Evolutionary conservation across 1,140 invertebrate species (phyloP).

Genomic region (Aricia agestis): DNA sequence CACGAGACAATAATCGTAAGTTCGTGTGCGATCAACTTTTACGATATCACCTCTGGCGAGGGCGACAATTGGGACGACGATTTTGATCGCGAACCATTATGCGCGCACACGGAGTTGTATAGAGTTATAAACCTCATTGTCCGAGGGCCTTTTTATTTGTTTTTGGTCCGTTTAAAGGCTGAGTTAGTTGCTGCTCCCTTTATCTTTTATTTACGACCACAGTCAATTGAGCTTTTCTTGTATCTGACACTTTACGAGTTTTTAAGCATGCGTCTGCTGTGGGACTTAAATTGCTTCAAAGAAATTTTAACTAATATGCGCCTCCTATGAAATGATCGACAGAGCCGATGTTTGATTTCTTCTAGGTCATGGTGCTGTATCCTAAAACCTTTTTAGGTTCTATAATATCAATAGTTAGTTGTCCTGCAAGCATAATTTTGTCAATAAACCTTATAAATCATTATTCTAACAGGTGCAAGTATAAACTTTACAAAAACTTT

Average conservation of each 20-base stretch:
- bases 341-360: background rate
- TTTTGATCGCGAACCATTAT: conserved; percentile 59
- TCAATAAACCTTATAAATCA: too few species aligned
- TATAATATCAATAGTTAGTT: too few species aligned
- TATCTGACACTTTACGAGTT: conserved; percentile 26
- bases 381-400: too few species aligned
- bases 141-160: conserved; percentile 44
- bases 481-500: background rate
- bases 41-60: conserved; percentile 51
- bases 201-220: conserved; percentile 42
- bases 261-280: conserved; percentile 23
- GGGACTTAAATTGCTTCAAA: background rate
- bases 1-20: conserved; percentile 22
- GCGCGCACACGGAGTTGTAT: conserved; percentile 54
- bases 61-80: conserved; percentile 57
- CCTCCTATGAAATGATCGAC: background rate
- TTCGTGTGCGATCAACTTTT: conserved; percentile 58
- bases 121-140: conserved; percentile 61
- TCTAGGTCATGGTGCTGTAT: too few species aligned
- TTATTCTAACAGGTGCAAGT: background rate
- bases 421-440: too few species aligned
- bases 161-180: conserved; percentile 44
- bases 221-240: conserved; percentile 26
- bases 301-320: background rate
- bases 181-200: conserved; percentile 39